phyloP scores from a whole-genome alignment of 2,113 vertebrate genomes.

The Zapornia atra region DNA sequence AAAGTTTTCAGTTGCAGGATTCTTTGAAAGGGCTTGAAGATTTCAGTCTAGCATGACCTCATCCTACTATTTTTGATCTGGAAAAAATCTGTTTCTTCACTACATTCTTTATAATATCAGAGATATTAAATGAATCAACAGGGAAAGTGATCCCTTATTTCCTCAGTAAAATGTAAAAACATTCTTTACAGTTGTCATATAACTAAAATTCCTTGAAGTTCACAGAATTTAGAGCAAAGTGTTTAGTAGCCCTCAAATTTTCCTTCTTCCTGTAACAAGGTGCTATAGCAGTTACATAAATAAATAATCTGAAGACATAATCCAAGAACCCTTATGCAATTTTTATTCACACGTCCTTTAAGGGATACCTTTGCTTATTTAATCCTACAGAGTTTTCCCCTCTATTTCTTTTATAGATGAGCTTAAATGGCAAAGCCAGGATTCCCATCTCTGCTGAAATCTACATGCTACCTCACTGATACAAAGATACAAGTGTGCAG shows the following conservation, averaged over 20 bases:
- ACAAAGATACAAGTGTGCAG: neutral
- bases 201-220: neutral
- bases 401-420: neutral
- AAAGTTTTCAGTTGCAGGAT: neutral
- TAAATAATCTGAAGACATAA: neutral
- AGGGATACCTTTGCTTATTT: slow-evolving; percentile 3
- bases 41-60: neutral
- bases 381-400: neutral
- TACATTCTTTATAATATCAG: neutral
- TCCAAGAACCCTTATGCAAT: neutral
- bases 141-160: neutral
- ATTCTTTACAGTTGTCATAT: neutral
- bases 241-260: neutral
- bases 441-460: neutral
- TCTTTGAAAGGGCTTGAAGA: neutral
- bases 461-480: neutral
- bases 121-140: neutral
- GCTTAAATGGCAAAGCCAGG: neutral
- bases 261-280: slow-evolving; percentile 19
- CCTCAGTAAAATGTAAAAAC: neutral
- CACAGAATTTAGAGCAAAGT: neutral
- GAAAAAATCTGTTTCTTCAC: neutral
- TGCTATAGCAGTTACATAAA: slow-evolving; percentile 22
- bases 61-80: neutral
- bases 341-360: neutral